Conservation (phyloP, 2,797 vertebrate species). For the Kryptolebias ocellatus region DNA sequence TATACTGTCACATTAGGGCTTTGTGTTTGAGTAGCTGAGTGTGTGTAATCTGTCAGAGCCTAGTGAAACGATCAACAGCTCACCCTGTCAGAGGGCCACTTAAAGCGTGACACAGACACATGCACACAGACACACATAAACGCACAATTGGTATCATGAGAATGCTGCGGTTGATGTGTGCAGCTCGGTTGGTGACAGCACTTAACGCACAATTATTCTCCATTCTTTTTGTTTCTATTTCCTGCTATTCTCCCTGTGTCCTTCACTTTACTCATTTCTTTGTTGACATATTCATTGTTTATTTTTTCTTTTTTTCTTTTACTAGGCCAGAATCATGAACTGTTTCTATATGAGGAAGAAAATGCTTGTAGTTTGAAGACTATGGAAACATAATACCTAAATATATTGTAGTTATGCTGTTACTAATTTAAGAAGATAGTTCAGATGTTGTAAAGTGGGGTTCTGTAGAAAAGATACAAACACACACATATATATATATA, state of each 20-base stretch:
- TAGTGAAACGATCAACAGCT: slow-evolving; percentile 64
- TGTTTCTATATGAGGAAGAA: slow-evolving; percentile 34
- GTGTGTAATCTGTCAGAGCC: slow-evolving; percentile 63
- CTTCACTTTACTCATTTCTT: slow-evolving; percentile 52
- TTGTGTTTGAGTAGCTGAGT: slow-evolving; percentile 39
- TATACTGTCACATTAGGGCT: slow-evolving; percentile 50
- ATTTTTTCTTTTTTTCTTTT: slow-evolving; percentile 17
- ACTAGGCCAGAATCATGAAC: slow-evolving; percentile 30
- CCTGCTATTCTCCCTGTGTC: slow-evolving; percentile 41
- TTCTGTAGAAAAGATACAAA: no score
- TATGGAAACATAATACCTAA: slow-evolving; percentile 11
- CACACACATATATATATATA: no score
- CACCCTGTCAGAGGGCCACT: slow-evolving; percentile 70
- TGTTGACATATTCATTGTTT: slow-evolving; percentile 29
- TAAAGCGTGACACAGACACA: slow-evolving; percentile 59
- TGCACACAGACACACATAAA: slow-evolving; percentile 14
- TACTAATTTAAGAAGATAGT: background rate
- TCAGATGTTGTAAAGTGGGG: no score
- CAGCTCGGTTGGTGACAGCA: slow-evolving; percentile 56
- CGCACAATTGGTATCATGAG: slow-evolving; percentile 45
- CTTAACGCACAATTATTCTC: slow-evolving; percentile 72
- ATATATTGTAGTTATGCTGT: slow-evolving; percentile 4
- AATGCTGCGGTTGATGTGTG: slow-evolving; percentile 53
- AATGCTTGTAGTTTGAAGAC: slow-evolving; percentile 15
- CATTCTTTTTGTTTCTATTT: slow-evolving; percentile 66